Percentiles rank a stretch among this genome's conserved stretches.
Evolutionary conservation across 2,113 vertebrate species (phyloP).

Genomic region (Morone chrysops): DNA sequence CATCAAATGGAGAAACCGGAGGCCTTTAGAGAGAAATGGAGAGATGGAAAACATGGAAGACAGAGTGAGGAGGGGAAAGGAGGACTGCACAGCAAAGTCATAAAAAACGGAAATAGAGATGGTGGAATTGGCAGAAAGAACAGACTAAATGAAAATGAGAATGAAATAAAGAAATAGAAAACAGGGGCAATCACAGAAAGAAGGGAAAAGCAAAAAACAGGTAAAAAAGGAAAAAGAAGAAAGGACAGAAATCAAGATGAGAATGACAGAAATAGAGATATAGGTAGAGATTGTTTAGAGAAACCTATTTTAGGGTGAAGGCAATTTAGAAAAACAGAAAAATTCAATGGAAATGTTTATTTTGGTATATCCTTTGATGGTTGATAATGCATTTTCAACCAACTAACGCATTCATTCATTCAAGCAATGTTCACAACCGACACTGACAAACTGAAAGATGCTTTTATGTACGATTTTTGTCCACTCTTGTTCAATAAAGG

Average conservation of each 20-base stretch:
- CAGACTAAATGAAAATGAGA: not conserved
- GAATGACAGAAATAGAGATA: not conserved
- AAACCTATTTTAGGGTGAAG: not conserved
- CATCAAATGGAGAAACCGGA: conserved; percentile 21
- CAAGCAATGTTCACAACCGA: too few species aligned
- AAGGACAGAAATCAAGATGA: not conserved
- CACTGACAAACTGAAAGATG: too few species aligned
- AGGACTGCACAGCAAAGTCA: not conserved
- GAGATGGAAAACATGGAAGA: not conserved
- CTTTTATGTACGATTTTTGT: too few species aligned
- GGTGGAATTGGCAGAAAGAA: not conserved
- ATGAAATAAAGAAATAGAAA: not conserved
- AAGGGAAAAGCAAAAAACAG: not conserved
- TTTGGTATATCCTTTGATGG: too few species aligned
- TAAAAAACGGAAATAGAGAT: not conserved
- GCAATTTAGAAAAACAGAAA: not conserved
- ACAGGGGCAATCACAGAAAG: not conserved
- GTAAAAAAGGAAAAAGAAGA: not conserved
- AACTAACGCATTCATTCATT: too few species aligned
- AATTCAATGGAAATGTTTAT: too few species aligned
- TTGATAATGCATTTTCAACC: too few species aligned
- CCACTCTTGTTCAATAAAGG: too few species aligned
- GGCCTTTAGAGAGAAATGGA: not conserved
- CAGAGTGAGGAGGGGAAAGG: not conserved
- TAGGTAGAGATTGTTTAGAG: too few species aligned